These are phyloP conservation scores for Ovis aries DNA, from an alignment of 2,113 vertebrate species.

Conservation along the genomic window DNA sequence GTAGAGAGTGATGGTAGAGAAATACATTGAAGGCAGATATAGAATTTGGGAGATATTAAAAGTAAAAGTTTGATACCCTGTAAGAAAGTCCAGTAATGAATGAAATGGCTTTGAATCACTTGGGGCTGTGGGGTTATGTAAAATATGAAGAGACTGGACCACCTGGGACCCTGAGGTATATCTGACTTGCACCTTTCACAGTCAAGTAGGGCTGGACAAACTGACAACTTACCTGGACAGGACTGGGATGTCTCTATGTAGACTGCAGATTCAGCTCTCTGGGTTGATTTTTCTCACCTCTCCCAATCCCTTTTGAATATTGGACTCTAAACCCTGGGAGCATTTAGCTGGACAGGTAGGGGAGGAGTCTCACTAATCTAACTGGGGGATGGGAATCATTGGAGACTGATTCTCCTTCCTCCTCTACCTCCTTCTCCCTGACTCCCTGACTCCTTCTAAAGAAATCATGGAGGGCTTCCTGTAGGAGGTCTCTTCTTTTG, in stretches of 20 bases:
- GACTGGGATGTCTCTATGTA: neutral
- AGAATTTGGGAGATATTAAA: neutral
- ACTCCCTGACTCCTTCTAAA: neutral
- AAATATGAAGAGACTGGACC: neutral
- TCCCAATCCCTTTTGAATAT: neutral
- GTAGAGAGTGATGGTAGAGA: neutral
- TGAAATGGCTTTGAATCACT: neutral
- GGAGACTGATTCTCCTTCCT: neutral
- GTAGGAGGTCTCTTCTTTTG: neutral
- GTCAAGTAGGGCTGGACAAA: neutral
- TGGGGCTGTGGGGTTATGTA: neutral
- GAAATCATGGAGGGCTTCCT: neutral
- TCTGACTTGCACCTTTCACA: neutral
- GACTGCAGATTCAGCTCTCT: neutral
- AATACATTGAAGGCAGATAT: neutral
- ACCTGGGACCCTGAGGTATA: neutral
- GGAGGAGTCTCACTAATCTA: neutral
- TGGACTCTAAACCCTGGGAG: neutral
- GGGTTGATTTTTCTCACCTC: neutral
- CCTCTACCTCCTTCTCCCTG: neutral
- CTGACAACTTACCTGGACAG: neutral
- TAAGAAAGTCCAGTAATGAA: neutral
- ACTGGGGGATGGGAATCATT: accelerated
- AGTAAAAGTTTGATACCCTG: neutral
- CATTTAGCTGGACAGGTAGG: neutral